Conservation (phyloP, 2,113 vertebrate species). For the Helogale parvula region DNA sequence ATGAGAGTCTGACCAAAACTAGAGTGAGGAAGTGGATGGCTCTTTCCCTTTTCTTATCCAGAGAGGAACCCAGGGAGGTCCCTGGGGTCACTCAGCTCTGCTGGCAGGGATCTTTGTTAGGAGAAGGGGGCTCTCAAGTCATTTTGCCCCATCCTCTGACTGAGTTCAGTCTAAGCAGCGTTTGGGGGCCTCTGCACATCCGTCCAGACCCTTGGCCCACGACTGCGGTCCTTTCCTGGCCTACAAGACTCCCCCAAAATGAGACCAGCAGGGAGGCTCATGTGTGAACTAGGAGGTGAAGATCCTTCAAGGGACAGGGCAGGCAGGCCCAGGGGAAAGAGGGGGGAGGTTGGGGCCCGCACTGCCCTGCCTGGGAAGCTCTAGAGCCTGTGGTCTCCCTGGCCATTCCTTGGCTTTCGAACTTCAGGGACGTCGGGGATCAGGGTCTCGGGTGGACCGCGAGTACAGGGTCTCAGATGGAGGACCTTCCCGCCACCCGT, state of each 20-base stretch:
- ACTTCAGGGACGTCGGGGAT: constrained; percentile 45
- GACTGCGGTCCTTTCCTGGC: background rate
- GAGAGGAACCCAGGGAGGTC: background rate
- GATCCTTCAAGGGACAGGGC: background rate
- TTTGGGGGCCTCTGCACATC: constrained; percentile 17
- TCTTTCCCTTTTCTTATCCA: background rate
- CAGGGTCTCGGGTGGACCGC: background rate
- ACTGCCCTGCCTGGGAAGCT: background rate
- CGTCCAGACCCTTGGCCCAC: background rate
- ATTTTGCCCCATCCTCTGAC: background rate
- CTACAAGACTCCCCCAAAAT: background rate
- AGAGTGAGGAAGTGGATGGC: background rate
- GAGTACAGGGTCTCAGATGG: background rate
- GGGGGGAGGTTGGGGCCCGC: background rate
- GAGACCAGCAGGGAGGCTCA: background rate
- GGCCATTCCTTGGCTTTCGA: background rate
- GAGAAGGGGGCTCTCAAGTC: background rate
- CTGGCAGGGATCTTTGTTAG: background rate
- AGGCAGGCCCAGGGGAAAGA: background rate
- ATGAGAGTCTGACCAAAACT: background rate
- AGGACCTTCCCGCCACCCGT: background rate
- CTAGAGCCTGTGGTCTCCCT: background rate
- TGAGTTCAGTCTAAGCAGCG: background rate
- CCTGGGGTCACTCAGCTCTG: background rate
- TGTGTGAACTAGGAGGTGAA: background rate